These are phyloP conservation scores for Battus philenor DNA, from an alignment of 1,140 invertebrate species.

Conservation along the genomic window DNA sequence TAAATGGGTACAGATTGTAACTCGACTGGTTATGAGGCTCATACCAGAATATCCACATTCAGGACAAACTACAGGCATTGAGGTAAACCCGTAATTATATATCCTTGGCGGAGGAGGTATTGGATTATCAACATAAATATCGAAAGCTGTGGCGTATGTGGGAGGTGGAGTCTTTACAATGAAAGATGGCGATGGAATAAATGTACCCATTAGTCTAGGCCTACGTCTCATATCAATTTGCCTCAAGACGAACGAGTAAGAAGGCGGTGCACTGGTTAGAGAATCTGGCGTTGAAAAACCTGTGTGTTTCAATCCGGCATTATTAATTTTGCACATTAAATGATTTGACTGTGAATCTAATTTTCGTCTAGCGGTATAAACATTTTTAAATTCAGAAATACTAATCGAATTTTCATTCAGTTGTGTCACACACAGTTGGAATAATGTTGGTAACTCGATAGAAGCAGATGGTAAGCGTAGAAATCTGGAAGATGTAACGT, in stretches of 20 bases:
- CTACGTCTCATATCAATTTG: slow-evolving; percentile 51
- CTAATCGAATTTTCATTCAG: slow-evolving; percentile 45
- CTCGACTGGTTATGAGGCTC: slow-evolving; percentile 42
- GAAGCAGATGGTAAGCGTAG: slow-evolving; percentile 8
- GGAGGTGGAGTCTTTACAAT: slow-evolving; percentile 59
- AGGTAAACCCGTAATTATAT: slow-evolving; percentile 50
- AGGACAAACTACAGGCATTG: slow-evolving; percentile 51
- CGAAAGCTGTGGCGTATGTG: slow-evolving; percentile 59
- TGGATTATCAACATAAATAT: slow-evolving; percentile 56
- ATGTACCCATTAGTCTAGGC: slow-evolving; percentile 59
- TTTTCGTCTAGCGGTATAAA: slow-evolving; percentile 6
- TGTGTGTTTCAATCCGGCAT: slow-evolving; percentile 17
- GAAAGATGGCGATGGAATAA: slow-evolving; percentile 63
- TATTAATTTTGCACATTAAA: slow-evolving; percentile 13
- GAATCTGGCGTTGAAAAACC: slow-evolving; percentile 57
- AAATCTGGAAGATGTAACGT: slow-evolving; percentile 25
- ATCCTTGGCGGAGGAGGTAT: slow-evolving; percentile 38
- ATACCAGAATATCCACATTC: slow-evolving; percentile 60
- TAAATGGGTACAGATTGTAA: slow-evolving; percentile 60
- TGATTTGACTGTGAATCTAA: slow-evolving; percentile 15
- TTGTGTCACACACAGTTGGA: slow-evolving; percentile 46
- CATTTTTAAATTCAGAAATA: slow-evolving; percentile 20
- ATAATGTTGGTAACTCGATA: slow-evolving; percentile 40
- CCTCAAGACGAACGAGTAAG: slow-evolving; percentile 62
- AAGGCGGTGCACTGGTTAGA: slow-evolving; percentile 58